Percentiles rank a stretch among this genome's conserved stretches.
Conservation (phyloP, 35 echinoderm and acorn worm species). For the Lytechinus variegatus region DNA sequence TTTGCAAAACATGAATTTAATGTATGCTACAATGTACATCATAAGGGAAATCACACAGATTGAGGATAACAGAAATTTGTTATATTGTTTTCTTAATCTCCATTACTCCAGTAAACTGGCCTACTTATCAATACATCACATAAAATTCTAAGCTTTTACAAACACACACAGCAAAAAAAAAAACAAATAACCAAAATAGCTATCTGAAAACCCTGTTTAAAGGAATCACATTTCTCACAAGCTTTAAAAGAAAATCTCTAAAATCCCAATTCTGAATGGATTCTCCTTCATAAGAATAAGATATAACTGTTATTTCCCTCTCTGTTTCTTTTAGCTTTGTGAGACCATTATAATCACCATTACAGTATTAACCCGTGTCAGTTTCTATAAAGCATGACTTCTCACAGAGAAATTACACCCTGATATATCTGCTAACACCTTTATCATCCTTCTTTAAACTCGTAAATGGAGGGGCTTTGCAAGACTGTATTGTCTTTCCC, state of each 20-base stretch:
- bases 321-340: not conserved
- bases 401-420: not conserved
- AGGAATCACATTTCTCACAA: not conserved
- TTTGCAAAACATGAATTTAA: not conserved
- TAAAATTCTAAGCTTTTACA: too few species aligned
- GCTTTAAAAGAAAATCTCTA: not conserved
- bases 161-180: not conserved
- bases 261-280: not conserved
- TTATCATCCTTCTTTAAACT: constrained; percentile 19
- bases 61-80: not conserved
- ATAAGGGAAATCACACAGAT: not conserved
- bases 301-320: not conserved
- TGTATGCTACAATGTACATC: not conserved
- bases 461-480: not conserved
- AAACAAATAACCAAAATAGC: not conserved
- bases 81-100: not conserved
- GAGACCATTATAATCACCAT: not conserved
- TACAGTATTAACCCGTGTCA: not conserved
- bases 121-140: not conserved
- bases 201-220: not conserved
- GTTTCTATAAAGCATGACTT: not conserved
- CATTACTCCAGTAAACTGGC: not conserved
- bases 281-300: not conserved
- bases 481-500: not conserved
- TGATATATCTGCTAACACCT: not conserved